These are phyloP conservation scores for Drosophila prosaltans DNA, from an alignment of 1,140 invertebrate genomes.

Conservation along the genomic window DNA sequence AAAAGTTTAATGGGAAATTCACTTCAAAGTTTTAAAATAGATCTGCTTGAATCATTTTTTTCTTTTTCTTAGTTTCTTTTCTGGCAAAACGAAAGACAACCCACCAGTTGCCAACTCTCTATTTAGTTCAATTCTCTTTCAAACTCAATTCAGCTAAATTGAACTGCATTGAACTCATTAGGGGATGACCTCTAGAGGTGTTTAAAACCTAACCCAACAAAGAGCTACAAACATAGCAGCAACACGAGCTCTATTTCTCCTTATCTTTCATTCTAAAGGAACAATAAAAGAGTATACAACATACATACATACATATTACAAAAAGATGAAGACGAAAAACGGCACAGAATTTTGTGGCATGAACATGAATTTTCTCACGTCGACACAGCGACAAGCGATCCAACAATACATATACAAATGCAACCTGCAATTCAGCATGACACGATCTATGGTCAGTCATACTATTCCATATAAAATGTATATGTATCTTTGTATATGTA, in stretches of 20 bases:
- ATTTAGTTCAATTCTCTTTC: background rate
- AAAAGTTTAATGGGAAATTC: slow-evolving; percentile 13
- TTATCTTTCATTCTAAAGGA: no score
- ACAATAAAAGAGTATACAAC: no score
- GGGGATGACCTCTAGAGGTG: background rate
- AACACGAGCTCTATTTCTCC: background rate
- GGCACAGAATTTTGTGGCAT: slow-evolving; percentile 78
- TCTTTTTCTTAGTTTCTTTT: background rate
- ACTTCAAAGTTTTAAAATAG: slow-evolving; percentile 11
- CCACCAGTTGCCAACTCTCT: slow-evolving; percentile 1
- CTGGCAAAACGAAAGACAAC: background rate
- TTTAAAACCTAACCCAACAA: no score
- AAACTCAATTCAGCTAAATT: background rate
- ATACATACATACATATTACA: background rate
- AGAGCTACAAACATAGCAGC: background rate
- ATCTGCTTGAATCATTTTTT: slow-evolving; percentile 7
- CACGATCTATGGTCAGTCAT: background rate
- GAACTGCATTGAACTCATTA: background rate
- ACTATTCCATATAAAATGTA: no score
- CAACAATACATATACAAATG: slow-evolving; percentile 7
- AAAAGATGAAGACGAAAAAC: slow-evolving; percentile 27
- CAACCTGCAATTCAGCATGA: slow-evolving; percentile 60
- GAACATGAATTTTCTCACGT: slow-evolving; percentile 79
- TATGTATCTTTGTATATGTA: slow-evolving; percentile 22
- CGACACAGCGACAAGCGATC: slow-evolving; percentile 52